Percentiles rank a stretch among this genome's conserved stretches.
phyloP scores from a whole-genome alignment of 2,797 vertebrate genomes.

The Kryptopterus vitreolus region DNA sequence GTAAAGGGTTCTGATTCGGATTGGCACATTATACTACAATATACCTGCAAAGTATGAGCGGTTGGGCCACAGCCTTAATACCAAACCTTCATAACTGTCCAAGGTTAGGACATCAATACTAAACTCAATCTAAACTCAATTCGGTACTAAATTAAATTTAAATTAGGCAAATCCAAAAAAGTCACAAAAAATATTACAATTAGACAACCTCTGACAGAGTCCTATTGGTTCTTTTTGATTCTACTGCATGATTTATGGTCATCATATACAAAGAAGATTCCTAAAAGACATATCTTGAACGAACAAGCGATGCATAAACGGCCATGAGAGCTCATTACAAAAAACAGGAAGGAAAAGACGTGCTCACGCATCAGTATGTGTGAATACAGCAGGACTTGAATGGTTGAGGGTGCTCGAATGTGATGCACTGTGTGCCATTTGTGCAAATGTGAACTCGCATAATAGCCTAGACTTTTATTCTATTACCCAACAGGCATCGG shows the following conservation, averaged over 20 bases:
- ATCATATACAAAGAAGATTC: neutral
- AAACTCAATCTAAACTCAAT: neutral
- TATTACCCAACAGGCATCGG: neutral
- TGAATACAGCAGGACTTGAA: neutral
- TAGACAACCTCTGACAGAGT: neutral
- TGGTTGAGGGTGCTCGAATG: neutral
- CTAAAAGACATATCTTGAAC: neutral
- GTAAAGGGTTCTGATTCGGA: too few species aligned
- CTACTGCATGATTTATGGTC: neutral
- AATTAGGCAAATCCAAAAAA: neutral
- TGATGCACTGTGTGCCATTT: neutral
- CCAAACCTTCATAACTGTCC: neutral
- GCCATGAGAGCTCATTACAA: neutral
- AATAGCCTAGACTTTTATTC: neutral
- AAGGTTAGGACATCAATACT: neutral
- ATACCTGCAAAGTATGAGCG: neutral
- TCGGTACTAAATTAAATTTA: neutral
- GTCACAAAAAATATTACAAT: neutral
- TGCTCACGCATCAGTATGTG: neutral
- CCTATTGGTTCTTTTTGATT: neutral
- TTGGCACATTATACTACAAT: neutral
- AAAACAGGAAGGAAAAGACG: neutral
- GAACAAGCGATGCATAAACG: neutral
- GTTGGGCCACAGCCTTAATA: neutral
- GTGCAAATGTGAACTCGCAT: too few species aligned